Evolutionary conservation across 2,888 invertebrate genomes (phyloP).

Genomic region (Tupiocoris notatus): DNA sequence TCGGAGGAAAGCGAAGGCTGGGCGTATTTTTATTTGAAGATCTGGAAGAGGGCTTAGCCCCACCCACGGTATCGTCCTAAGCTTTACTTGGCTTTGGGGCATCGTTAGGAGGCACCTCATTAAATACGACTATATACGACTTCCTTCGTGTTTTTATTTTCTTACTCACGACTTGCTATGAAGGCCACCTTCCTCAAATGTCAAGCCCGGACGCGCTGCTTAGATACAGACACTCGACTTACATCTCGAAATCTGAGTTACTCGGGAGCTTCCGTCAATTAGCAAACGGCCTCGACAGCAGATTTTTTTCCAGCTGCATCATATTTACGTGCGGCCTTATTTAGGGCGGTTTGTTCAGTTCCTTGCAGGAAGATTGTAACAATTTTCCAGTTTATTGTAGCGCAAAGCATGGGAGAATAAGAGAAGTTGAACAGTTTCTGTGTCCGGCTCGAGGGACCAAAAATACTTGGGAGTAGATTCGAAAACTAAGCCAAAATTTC

Average conservation of each 20-base stretch:
- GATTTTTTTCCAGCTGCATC: not conserved
- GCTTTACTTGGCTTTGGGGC: constrained; percentile 15
- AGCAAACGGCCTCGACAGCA: not conserved
- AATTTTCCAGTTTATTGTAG: too few relatives aligned
- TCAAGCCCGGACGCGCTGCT: not conserved
- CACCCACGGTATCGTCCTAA: not conserved
- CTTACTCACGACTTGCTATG: too few relatives aligned
- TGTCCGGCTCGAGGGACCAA: too few relatives aligned
- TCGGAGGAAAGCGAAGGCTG: not conserved
- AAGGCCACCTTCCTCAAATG: not conserved
- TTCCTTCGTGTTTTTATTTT: not conserved
- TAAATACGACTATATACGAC: not conserved
- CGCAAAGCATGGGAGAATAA: too few relatives aligned
- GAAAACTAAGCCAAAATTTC: too few relatives aligned
- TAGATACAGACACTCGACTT: not conserved
- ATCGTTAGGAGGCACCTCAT: constrained; percentile 22
- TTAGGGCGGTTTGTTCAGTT: too few relatives aligned
- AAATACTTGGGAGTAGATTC: too few relatives aligned
- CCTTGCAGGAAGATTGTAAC: too few relatives aligned
- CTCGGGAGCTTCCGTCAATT: not conserved
- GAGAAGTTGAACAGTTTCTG: too few relatives aligned
- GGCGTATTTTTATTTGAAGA: not conserved
- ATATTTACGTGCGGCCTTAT: too few relatives aligned
- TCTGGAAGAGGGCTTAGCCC: not conserved
- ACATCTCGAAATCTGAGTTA: not conserved